These are phyloP conservation scores for Acanthiza pusilla DNA, from an alignment of 2,797 vertebrate species.

Conservation along the genomic window DNA sequence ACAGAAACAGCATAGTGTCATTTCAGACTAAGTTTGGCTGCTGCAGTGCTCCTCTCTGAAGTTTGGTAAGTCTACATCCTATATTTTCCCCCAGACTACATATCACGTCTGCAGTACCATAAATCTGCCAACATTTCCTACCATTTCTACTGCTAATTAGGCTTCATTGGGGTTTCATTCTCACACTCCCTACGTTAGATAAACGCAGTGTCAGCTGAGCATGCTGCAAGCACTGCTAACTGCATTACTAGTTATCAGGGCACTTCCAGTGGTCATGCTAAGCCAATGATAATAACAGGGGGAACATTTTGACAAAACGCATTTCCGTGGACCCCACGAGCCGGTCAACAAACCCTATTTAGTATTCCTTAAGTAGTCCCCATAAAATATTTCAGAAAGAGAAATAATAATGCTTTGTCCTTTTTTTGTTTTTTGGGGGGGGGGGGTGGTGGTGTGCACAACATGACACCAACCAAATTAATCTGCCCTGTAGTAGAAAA, in stretches of 20 bases:
- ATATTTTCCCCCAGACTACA: not conserved
- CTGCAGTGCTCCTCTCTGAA: not conserved
- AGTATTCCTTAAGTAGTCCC: not conserved
- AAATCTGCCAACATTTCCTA: not conserved
- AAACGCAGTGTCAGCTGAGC: not conserved
- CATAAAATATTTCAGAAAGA: not conserved
- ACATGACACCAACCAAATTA: not conserved
- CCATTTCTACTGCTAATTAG: not conserved
- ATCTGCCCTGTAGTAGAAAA: not conserved
- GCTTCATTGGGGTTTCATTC: not conserved
- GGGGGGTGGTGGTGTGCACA: rapidly evolving
- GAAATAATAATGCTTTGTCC: not conserved
- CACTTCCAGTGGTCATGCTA: not conserved
- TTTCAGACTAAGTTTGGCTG: not conserved
- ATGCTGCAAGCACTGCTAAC: not conserved
- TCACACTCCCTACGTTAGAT: rapidly evolving
- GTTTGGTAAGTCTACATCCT: not conserved
- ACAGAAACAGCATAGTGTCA: not conserved
- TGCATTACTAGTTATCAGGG: not conserved
- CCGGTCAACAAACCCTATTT: not conserved
- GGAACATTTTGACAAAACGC: not conserved
- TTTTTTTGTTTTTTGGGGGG: too few relatives aligned
- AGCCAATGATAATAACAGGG: not conserved
- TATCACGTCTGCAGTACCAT: not conserved
- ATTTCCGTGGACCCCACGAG: not conserved